These are phyloP conservation scores for Chrosomus eos DNA, from an alignment of 2,797 vertebrate genomes.

Conservation along the genomic window DNA sequence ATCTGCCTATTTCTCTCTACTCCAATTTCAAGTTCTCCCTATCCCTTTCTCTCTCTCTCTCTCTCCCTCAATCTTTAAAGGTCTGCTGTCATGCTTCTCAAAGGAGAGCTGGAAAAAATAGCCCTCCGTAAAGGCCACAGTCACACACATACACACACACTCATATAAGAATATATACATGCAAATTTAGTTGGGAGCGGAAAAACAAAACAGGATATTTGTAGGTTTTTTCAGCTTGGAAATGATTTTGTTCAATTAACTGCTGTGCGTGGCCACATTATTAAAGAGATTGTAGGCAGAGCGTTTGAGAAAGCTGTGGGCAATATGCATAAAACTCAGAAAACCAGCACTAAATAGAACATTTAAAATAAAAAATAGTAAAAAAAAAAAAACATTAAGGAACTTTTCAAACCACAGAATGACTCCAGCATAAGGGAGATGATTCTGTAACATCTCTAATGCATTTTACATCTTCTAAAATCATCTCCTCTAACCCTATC, in stretches of 20 bases:
- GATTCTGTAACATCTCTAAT: slow-evolving; percentile 20
- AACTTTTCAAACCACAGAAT: slow-evolving; percentile 30
- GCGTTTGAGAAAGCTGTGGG: slow-evolving; percentile 46
- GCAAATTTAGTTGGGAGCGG: slow-evolving; percentile 1
- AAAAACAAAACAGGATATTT: slow-evolving; percentile 9
- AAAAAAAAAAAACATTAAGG: not conserved
- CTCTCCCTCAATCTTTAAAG: slow-evolving; percentile 27
- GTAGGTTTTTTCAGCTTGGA: slow-evolving; percentile 4
- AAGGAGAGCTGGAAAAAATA: slow-evolving; percentile 34
- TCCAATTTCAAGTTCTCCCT: slow-evolving; percentile 37
- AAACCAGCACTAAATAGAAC: slow-evolving; percentile 29
- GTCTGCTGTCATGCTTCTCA: slow-evolving; percentile 52
- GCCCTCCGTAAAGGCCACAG: slow-evolving; percentile 35
- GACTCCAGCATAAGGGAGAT: slow-evolving; percentile 10
- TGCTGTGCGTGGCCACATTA: slow-evolving; percentile 5
- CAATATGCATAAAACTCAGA: slow-evolving; percentile 50
- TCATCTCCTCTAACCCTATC: not conserved
- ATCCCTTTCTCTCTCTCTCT: slow-evolving; percentile 13
- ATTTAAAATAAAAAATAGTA: no score
- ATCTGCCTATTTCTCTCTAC: slow-evolving; percentile 13
- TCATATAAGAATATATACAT: not conserved
- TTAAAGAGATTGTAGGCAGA: slow-evolving; percentile 36
- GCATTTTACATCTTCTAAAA: slow-evolving; percentile 17
- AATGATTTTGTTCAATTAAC: slow-evolving; percentile 32
- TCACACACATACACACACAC: not conserved